Base-by-base conservation (phyloP, 2,888 invertebrate genomes). In the Emmelina monodactyla region DNA sequence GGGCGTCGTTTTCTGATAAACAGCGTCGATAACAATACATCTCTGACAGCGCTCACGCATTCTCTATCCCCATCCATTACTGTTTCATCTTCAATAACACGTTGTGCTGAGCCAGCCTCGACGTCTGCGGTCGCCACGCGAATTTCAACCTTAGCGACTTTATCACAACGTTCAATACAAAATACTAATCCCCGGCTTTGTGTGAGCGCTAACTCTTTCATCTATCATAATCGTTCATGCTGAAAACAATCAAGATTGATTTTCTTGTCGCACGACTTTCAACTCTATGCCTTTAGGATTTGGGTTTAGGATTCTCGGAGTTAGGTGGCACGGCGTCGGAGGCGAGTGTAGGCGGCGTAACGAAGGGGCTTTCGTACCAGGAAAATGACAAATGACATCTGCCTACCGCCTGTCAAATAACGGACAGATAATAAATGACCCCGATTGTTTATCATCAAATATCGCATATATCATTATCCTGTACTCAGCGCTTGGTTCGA, bases 331-430 rank as follows among this genome's bases (percentile, higher is more conserved):
- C 76, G 67, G 68, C 68, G 71, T 69, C 66, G 62, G 76, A 78
- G 78, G 79, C 76, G 66, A 67, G 61, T 63, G 66, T 63, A 62
- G 63, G 66, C 63, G 62, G 66, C 75, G 78, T 78, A 76, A 78
- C 75, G 73, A 75, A 79, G 76, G 78, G 79, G 75, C 78, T 72
- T 62, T 64, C 68, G 82, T 71, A 73, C 73, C 70, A 78, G 70
- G 66, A 76, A 76, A 78, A 83, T 85, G 84, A 85, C 84, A 85
- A 85, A 85, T 83, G 84, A 83, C 84, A 83, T 83, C 84, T 84
- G 84, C 83, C 83, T 81, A 78, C 78, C 83, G 83, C 83, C 82
- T 83, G 83, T 83, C 84, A 82, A 83, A 84, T 83, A 83, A 81
- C 82, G 78, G 80, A 78, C 81, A 81, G 79, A 83, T 84, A 84